Evolutionary conservation across 1,140 invertebrate genomes (phyloP).

Genomic region (Diorhabda elongata): DNA sequence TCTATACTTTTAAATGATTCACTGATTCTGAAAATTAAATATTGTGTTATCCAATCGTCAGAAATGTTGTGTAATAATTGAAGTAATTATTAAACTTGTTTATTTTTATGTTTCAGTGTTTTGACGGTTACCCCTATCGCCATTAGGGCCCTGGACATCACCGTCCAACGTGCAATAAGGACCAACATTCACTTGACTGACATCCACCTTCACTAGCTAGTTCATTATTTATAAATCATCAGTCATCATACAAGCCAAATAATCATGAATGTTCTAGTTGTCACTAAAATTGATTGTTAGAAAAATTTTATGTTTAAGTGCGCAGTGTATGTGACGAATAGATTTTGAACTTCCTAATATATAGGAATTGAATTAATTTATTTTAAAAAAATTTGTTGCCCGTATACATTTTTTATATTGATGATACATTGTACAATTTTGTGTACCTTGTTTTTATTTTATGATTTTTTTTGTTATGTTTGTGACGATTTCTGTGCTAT

Average conservation of each 20-base stretch:
- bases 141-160: conserved; percentile 44
- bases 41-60: not conserved
- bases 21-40: no score
- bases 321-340: conserved; percentile 29
- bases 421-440: conserved; percentile 13
- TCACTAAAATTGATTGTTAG: conserved; percentile 34
- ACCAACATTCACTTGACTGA: conserved; percentile 47
- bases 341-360: conserved; percentile 20
- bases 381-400: no score
- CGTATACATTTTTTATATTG: conserved; percentile 10
- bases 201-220: conserved; percentile 44
- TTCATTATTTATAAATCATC: conserved; percentile 41
- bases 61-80: conserved; percentile 1
- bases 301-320: conserved; percentile 35
- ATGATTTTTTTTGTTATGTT: conserved; percentile 6
- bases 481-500: conserved; percentile 16
- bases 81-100: conserved; percentile 11
- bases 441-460: conserved; percentile 16
- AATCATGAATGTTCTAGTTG: conserved; percentile 43
- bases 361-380: no score
- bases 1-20: no score
- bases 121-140: conserved; percentile 46
- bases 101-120: conserved; percentile 41
- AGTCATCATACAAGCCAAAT: conserved; percentile 36
- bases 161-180: conserved; percentile 49